phyloP scores from a whole-genome alignment of 2,113 vertebrate species.

The Meleagris gallopavo region DNA sequence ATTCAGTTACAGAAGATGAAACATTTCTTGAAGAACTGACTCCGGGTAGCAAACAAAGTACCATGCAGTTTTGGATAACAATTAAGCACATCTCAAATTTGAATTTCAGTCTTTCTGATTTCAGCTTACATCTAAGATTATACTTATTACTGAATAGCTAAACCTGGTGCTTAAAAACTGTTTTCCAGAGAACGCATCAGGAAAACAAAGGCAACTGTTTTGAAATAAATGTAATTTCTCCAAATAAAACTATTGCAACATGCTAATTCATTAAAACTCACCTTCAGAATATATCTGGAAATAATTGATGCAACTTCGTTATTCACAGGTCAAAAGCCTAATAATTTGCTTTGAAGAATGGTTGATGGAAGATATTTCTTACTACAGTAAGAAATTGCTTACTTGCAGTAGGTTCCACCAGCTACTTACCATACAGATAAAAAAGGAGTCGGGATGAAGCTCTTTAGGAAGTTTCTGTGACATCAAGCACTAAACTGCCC shows the following conservation, averaged over 20 bases:
- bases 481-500: not conserved
- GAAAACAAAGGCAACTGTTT: not conserved
- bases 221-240: not conserved
- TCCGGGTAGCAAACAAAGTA: not conserved
- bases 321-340: not conserved
- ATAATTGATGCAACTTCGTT: not conserved
- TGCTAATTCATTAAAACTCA: not conserved
- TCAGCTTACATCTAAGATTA: not conserved
- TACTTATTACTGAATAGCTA: not conserved
- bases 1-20: not conserved
- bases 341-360: not conserved
- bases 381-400: too few species aligned
- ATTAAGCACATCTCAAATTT: not conserved
- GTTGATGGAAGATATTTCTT: conserved; percentile 7
- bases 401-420: not conserved
- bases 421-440: not conserved
- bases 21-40: not conserved
- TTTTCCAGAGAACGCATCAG: not conserved
- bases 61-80: not conserved
- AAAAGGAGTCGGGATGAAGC: not conserved
- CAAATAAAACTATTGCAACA: not conserved
- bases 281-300: not conserved
- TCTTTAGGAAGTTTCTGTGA: not conserved
- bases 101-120: not conserved
- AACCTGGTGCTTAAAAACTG: not conserved